Base-by-base conservation (phyloP, 1,140 invertebrate species). In the Drosophila pruinosa region DNA sequence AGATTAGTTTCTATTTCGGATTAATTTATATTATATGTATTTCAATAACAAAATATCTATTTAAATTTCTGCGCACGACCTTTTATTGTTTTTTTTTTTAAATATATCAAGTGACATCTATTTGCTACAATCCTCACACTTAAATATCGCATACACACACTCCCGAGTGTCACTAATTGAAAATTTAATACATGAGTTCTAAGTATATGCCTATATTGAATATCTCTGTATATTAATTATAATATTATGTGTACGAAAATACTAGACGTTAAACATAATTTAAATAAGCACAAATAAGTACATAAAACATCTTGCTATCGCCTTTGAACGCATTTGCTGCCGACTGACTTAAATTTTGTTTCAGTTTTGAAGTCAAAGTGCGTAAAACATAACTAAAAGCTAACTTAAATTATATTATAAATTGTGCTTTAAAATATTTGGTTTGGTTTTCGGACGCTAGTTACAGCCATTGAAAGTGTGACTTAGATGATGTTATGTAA, bases 401-500 rank as follows among this genome's bases (percentile, higher is more conserved):
- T 90, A 90, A 88, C 88, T 90, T 90, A 90, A 90, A 75, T 78
- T 80, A 89, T 78, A 39, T 56, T 39, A 70, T 63, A 39, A 70
- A 78, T 83, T 90, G 88, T 61, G 68, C 68, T 57, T 78, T 78
- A 62, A 75, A 73, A 76, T 90, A 90, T 90, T 90, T 90, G 88
- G 81, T 90, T 90, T 90, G 70, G 65, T 89, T 88, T 72, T 78
- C 83, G 75, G 65, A 63, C 76, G 77, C 79, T 81, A 86, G 58
- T 88, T 75, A 86, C 78, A 86, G 82, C 83, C 82, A 72, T 89
- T 88, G 75, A 68, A 88, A 89, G 83, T 89, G 75, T 86, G 59
- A 77, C 17, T 67, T 48, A 26, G 45, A 39, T 61, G 52, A 57
- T 63, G 53, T n/a, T 43, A 24, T 59, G 63, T 57, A 50, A 59